phyloP scores from a whole-genome alignment of 2,888 invertebrate genomes.

The Miltochrista miniata region DNA sequence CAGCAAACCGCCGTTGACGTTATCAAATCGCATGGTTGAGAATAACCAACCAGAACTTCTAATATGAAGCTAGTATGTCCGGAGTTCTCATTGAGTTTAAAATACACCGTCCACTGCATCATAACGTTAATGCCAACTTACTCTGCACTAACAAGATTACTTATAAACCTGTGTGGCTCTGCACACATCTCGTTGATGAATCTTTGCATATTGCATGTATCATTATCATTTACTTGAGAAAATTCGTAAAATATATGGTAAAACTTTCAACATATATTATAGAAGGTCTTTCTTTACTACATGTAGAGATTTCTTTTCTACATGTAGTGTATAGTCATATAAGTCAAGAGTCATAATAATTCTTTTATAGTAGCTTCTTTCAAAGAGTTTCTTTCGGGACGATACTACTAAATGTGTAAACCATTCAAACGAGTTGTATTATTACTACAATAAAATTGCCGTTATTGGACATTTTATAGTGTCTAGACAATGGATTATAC shows the following conservation, averaged over 20 bases:
- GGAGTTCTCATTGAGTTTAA: background rate
- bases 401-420: background rate
- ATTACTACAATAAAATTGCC: background rate
- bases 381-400: too few species aligned
- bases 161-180: slow-evolving; percentile 6
- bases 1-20: too few species aligned
- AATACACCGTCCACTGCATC: background rate
- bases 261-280: slow-evolving; percentile 1
- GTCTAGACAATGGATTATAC: background rate
- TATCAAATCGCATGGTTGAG: too few species aligned
- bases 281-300: too few species aligned
- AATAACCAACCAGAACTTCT: too few species aligned
- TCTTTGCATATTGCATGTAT: slow-evolving; percentile 32
- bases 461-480: background rate
- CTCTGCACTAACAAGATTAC: slow-evolving; percentile 10
- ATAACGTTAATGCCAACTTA: slow-evolving; percentile 1
- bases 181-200: slow-evolving; percentile 31
- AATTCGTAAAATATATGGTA: slow-evolving; percentile 14
- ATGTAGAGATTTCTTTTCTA: too few species aligned
- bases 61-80: background rate
- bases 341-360: background rate
- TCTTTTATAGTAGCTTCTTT: background rate
- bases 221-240: slow-evolving; percentile 16
- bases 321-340: too few species aligned
- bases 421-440: background rate